A percentile compares a stretch with the other conserved stretches of the same genome.
phyloP scores from a whole-genome alignment of 2,888 invertebrate species.

The Micoletzkya japonica region DNA sequence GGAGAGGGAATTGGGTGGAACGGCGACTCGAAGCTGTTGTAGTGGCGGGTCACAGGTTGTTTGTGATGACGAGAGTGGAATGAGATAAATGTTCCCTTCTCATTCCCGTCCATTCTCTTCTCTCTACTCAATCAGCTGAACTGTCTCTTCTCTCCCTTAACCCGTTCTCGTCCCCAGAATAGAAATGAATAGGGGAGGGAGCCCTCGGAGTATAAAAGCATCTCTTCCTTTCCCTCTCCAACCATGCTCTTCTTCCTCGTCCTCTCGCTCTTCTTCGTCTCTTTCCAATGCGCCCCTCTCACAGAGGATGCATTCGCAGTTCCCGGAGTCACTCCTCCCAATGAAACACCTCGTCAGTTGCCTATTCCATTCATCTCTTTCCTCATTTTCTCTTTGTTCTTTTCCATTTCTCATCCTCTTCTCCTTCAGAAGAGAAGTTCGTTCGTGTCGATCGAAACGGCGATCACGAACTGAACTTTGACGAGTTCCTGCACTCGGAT shows the following conservation, averaged over 20 bases:
- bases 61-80: too few species aligned
- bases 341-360: constrained; percentile 16
- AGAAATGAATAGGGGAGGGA: too few species aligned
- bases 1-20: too few species aligned
- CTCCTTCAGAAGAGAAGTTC: constrained; percentile 50
- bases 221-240: background rate
- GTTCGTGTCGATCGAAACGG: constrained; percentile 49
- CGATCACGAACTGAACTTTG: constrained; percentile 48
- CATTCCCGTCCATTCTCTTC: too few species aligned
- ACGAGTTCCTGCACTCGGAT: constrained; percentile 59
- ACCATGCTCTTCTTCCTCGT: background rate
- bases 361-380: background rate
- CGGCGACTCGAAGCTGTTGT: too few species aligned
- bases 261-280: constrained; percentile 15
- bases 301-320: constrained; percentile 18
- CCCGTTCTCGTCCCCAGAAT: too few species aligned
- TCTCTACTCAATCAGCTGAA: too few species aligned
- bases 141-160: too few species aligned
- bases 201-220: background rate
- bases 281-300: background rate
- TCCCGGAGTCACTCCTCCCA: background rate
- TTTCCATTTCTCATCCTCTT: background rate
- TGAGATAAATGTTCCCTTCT: too few species aligned
- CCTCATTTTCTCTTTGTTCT: background rate
- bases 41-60: too few species aligned